Evolutionary conservation across 2,113 vertebrate species (phyloP), one percentile per base, ranked within the genome.

Genomic region (Ardeotis arabs): DNA sequence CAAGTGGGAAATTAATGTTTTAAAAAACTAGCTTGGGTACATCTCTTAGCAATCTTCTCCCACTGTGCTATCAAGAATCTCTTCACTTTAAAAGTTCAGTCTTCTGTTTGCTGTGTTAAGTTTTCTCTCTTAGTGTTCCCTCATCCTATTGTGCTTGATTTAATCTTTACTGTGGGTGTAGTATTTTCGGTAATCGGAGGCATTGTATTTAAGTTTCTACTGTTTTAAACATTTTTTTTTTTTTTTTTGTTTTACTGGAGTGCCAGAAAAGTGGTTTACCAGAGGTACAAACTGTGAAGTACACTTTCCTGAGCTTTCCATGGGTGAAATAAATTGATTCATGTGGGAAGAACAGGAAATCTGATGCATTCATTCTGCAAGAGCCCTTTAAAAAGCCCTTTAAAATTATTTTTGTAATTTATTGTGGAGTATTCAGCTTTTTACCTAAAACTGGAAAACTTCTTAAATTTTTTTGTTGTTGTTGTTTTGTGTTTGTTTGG

Each of bases 121-220:
- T 80, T 93, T 35, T 35, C 35, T 35, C 35, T 44, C 47, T 69
- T 91, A 39, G 27, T 89, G 22, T 21, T 81, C 29, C 10, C 41
- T 89, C 75, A 80, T 35, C 7, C 10, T 41, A 8, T 58, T 81
- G 29, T 62, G 21, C 44, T 95, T 91, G 29, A 85, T 79, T 87
- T 97, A 7, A 60, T 50, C 94, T 96, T 96, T 93, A 76, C 67
- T 89, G n/a, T 72, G 37, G 52, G 28, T 90, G 47, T 80, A 35
- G 13, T 55, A 68, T 87, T 95, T 80, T 68, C 44, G 8, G 77
- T 84, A 84, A 96, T 59, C 0, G 1, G 67, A 94, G 52, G 44
- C 44, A 92, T 84, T 89, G 78, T 73, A 29, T 95, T 96, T 81
- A 90, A 94, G 96, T 95, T 96, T 97, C 37, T 80, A 76, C 29